Conservation (phyloP, 2,888 invertebrate genomes). For the Agonopterix arenella region DNA sequence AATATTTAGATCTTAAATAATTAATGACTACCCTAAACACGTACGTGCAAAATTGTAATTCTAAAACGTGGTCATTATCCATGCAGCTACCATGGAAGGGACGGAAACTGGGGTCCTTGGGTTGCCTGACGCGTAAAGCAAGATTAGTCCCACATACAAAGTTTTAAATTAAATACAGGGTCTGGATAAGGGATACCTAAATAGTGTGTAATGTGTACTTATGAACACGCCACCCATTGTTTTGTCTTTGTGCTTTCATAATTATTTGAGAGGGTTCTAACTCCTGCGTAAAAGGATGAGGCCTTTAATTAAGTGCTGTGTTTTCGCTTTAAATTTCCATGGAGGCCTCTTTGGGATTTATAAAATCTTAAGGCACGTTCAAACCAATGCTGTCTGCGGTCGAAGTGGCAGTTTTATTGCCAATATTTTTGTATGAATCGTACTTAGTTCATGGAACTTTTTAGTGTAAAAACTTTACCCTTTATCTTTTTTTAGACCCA, state of each 20-base stretch:
- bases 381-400: no score
- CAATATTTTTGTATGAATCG: no score
- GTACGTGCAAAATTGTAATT: slow-evolving; percentile 45
- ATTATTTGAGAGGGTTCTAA: slow-evolving; percentile 25
- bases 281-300: no score
- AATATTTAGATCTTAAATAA: no score
- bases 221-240: slow-evolving; percentile 24
- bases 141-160: slow-evolving; percentile 54
- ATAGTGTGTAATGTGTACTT: slow-evolving; percentile 20
- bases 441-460: no score
- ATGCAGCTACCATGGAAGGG: slow-evolving; percentile 33
- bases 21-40: slow-evolving; percentile 3
- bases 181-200: slow-evolving; percentile 17
- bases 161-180: slow-evolving; percentile 47
- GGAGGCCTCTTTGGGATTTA: no score
- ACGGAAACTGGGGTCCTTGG: slow-evolving; percentile 29
- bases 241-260: slow-evolving; percentile 26
- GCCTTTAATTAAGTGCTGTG: no score
- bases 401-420: no score
- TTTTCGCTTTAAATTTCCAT: no score
- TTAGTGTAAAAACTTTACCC: no score
- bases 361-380: no score
- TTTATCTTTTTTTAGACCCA: no score
- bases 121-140: slow-evolving; percentile 23
- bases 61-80: slow-evolving; percentile 45